Conservation (phyloP, 2,113 vertebrate species). For the Calidris pygmaea region DNA sequence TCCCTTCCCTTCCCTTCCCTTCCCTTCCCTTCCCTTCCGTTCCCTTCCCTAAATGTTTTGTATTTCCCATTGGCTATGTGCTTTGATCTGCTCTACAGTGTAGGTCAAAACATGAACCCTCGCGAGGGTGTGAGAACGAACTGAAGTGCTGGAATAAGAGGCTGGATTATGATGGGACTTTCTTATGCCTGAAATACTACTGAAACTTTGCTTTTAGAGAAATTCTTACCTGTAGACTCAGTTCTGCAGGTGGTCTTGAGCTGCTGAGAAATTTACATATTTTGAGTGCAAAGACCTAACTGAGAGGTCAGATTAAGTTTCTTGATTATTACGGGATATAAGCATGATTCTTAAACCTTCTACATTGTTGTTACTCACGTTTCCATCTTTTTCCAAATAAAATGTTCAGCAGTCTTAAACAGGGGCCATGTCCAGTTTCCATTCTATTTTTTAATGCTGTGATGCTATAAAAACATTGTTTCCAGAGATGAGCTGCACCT, state of each 20-base stretch:
- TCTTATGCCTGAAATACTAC: not conserved
- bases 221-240: not conserved
- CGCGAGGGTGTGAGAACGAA: not conserved
- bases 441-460: not conserved
- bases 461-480: not conserved
- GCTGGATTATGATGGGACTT: not conserved
- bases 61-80: not conserved
- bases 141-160: not conserved
- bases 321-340: not conserved
- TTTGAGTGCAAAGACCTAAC: not conserved
- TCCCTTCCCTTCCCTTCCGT: too few relatives aligned
- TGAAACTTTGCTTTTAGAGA: not conserved
- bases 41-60: not conserved
- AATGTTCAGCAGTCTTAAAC: not conserved
- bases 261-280: not conserved
- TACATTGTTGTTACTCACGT: not conserved
- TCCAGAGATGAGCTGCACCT: not conserved
- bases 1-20: too few relatives aligned
- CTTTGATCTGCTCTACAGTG: not conserved
- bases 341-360: not conserved
- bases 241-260: not conserved
- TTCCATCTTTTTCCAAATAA: not conserved
- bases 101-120: not conserved
- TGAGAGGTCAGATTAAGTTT: not conserved
- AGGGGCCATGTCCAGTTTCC: rapidly evolving